Percentiles rank a stretch among this genome's conserved stretches.
These are phyloP conservation scores for Sander vitreus DNA, from an alignment of 2,113 vertebrate genomes.

Conservation along the genomic window DNA sequence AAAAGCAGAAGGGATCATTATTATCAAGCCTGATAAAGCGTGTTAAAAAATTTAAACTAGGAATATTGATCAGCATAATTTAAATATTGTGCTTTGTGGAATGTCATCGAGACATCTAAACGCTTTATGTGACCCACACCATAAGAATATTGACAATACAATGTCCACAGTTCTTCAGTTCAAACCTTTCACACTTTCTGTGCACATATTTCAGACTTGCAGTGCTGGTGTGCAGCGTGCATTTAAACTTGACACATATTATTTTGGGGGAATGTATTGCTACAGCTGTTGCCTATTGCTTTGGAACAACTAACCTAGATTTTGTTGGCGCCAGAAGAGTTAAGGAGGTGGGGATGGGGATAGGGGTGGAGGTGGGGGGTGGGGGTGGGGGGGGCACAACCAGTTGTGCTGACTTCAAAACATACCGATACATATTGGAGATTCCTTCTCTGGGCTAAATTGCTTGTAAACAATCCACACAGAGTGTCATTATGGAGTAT, in stretches of 20 bases:
- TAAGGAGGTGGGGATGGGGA: constrained; percentile 16
- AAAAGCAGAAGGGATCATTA: neutral
- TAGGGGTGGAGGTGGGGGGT: neutral
- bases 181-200: neutral
- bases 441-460: constrained; percentile 57
- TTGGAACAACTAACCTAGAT: constrained; percentile 78
- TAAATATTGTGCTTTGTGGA: neutral
- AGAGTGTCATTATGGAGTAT: constrained; percentile 64
- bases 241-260: constrained; percentile 68
- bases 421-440: constrained; percentile 65
- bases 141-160: neutral
- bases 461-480: constrained; percentile 65
- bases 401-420: constrained; percentile 71
- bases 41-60: neutral
- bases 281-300: constrained; percentile 81
- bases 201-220: neutral
- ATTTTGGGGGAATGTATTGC: constrained; percentile 76
- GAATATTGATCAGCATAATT: constrained; percentile 2
- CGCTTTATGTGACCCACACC: neutral
- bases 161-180: neutral
- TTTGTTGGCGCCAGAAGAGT: constrained; percentile 59
- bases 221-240: constrained; percentile 18
- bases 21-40: neutral
- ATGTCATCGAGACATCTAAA: neutral
- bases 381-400: neutral